Conservation (phyloP, 2,113 vertebrate species). For the Hylia prasina region DNA sequence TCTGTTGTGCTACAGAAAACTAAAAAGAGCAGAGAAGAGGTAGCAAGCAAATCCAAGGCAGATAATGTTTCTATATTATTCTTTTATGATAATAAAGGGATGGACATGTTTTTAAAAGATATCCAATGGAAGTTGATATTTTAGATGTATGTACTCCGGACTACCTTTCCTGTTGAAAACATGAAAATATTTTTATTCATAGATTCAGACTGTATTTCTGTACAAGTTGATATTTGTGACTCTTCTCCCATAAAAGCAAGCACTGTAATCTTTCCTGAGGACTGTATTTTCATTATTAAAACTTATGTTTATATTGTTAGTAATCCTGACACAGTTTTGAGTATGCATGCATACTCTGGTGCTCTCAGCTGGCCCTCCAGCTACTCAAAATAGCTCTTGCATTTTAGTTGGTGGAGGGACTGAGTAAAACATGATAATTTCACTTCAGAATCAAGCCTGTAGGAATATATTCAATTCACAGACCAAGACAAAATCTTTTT, state of each 20-base stretch:
- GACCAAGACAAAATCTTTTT: neutral
- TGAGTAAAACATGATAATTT: conserved; percentile 30
- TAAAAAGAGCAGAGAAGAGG: rapidly evolving
- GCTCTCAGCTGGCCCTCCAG: neutral
- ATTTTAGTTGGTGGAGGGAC: neutral
- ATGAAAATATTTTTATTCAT: neutral
- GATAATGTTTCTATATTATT: neutral
- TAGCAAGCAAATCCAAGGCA: neutral
- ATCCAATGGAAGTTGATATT: neutral
- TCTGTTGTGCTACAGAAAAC: neutral
- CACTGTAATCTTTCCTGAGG: neutral
- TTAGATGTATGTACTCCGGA: neutral
- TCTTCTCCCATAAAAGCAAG: neutral
- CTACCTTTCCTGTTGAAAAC: neutral
- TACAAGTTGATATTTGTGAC: neutral
- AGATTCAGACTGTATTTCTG: neutral
- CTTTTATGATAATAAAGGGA: neutral
- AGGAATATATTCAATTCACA: conserved; percentile 12
- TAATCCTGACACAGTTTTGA: neutral
- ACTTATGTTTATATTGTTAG: neutral
- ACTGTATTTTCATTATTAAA: neutral
- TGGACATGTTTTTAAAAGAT: neutral
- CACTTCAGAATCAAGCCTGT: conserved; percentile 16
- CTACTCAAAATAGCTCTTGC: neutral
- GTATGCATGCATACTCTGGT: rapidly evolving